Evolutionary conservation across 2,113 vertebrate species (phyloP), one percentile per base, ranked within the genome.

Genomic region (Coracopsis vasa): DNA sequence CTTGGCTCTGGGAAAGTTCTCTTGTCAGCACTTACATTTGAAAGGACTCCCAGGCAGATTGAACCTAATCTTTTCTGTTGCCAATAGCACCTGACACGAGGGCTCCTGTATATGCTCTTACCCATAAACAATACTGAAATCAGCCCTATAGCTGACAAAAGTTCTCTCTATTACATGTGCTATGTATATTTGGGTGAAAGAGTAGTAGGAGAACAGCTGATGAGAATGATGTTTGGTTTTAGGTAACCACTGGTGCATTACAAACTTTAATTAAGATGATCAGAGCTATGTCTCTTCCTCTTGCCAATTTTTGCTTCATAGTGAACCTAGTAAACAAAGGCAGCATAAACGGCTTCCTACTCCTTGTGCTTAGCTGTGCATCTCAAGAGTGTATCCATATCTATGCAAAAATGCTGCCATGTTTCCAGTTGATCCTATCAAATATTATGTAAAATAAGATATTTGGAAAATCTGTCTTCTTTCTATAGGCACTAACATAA

Each of bases 201-300:
- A 88, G 16, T 8, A 71, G 48, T 75, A 20, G 56, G n/a, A 78
- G 41, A 92, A 87, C 60, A 94, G 41, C 64, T 91, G 90, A 94
- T 90, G 67, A 86, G 37, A 60, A 19, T 70, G 48, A 89, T 90
- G 74, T 78, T 88, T 80, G 62, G 9, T 44, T 94, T 96, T 97
- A 78, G 58, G 58, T 87, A 95, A 51, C 42, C 78, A 93, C 64
- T 81, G 86, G 93, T 87, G 86, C 92, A 62, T 92, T 88, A 47
- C 77, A 96, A 95, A 60, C 80, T 97, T 97, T 98, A 97, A 98
- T 98, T 98, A 97, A 98, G 97, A 97, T 93, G n/a, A 92, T 97
- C 87, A 91, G 81, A 66, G 74, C 41, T 83, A 75, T 79, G 50
- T 93, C 47, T 80, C 87, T 97, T 97, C 80, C 60, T 96, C 41